Conservation (phyloP, 2,113 vertebrate species). For the Oncorhynchus nerka region DNA sequence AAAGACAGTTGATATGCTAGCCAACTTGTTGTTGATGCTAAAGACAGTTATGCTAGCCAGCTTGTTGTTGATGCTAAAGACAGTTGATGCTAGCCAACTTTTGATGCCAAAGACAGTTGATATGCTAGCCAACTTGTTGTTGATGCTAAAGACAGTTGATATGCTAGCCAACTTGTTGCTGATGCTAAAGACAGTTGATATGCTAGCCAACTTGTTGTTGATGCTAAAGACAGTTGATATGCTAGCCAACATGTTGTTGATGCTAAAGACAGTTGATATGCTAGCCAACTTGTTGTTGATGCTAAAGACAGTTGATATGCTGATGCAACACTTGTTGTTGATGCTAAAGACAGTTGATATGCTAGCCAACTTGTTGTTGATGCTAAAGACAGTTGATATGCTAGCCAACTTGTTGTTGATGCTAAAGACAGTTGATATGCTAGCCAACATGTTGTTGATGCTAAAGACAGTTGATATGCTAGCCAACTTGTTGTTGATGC, state of each 20-base stretch:
- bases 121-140: slow-evolving; percentile 44
- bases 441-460: no score
- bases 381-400: slow-evolving; percentile 24
- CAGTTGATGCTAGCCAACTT: no score
- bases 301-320: slow-evolving; percentile 36
- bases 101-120: slow-evolving; percentile 36
- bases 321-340: neutral
- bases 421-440: no score
- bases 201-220: slow-evolving; percentile 43
- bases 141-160: neutral
- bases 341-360: no score
- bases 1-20: slow-evolving; percentile 25
- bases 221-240: neutral
- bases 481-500: no score
- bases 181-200: slow-evolving; percentile 31
- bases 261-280: no score
- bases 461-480: no score
- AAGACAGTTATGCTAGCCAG: slow-evolving; percentile 31
- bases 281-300: no score
- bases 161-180: slow-evolving; percentile 6
- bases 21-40: slow-evolving; percentile 48
- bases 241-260: slow-evolving; percentile 10
- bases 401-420: no score
- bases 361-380: slow-evolving; percentile 11
- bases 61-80: slow-evolving; percentile 21